Evolutionary conservation across 1,140 invertebrate genomes (phyloP), one percentile per base, ranked within the genome.

Genomic region (Pissodes strobi): DNA sequence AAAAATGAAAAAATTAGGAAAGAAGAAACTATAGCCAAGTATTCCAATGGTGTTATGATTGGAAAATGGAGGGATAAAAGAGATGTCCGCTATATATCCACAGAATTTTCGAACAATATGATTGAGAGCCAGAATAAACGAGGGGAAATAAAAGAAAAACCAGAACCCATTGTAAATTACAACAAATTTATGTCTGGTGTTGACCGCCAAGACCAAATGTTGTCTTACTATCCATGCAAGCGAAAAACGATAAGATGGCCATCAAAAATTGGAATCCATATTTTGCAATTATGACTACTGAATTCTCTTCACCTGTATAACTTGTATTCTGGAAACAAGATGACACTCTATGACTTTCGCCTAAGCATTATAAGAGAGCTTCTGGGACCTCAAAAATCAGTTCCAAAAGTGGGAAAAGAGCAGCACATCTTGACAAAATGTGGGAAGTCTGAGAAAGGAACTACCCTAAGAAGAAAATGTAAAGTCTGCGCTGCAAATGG

Each of bases 121-220:
- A 15, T 22, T 12, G n/a, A 17, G 8, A 10, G n/a, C 9, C 6
- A 10, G 53, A 45, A 52, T 25, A 38, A 27, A 62, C 9, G 62
- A 71, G 61, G 70, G 41, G 66, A 68, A 19, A 19, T 41, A 57
- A 57, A 52, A 58, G 1, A 64, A 45, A 78, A 78, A 60, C 73
- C 73, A 25, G 19, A 21, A 13, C 62, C 67, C 6, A 72, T 76
- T 41, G 53, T 66, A 1, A n/a, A 73, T 49, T 79, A 78, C 48
- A 74, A 77, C 45, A 59, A 72, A 19, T 68, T 64, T 64, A 76
- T 76, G 72, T 69, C 62, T 5, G 70, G 70, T 1, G 49, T 76
- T 17, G 70, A 76, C 65, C 55, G 55, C 3, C 72, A 77, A 55
- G 72, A 78, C 59, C 75, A 78, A 49, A 72, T 76, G 66, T 22